These are phyloP conservation scores for Pithys albifrons DNA, from an alignment of 2,113 vertebrate species.

Conservation along the genomic window DNA sequence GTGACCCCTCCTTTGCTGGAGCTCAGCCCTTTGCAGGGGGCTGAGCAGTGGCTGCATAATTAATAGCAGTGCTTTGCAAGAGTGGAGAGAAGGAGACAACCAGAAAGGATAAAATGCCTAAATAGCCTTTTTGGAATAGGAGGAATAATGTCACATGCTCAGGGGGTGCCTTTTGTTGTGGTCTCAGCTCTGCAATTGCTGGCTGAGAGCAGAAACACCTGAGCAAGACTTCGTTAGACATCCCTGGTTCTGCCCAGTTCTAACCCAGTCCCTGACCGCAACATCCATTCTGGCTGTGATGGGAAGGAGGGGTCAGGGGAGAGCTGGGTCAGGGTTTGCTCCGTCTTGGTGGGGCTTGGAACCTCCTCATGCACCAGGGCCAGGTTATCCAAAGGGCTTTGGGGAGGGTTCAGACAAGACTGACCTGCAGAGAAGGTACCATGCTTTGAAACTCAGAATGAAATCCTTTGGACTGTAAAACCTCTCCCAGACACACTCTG, in stretches of 20 bases:
- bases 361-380: neutral
- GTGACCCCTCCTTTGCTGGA: neutral
- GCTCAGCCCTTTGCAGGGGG: neutral
- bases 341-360: neutral
- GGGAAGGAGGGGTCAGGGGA: neutral
- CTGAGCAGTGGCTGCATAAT: neutral
- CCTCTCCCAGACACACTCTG: conserved; percentile 1
- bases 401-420: neutral
- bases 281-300: neutral
- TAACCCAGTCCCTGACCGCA: neutral
- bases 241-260: neutral
- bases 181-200: neutral
- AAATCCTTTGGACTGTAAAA: neutral
- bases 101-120: conserved; percentile 2
- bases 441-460: conserved; percentile 29
- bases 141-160: neutral
- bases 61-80: neutral
- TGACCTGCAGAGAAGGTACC: neutral
- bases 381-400: neutral
- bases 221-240: neutral
- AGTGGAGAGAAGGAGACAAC: neutral
- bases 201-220: neutral
- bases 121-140: neutral
- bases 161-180: neutral
- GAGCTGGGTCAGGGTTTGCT: neutral